Evolutionary conservation across 2,113 vertebrate species (phyloP).

Genomic region (Mesembrinibis cayennensis): DNA sequence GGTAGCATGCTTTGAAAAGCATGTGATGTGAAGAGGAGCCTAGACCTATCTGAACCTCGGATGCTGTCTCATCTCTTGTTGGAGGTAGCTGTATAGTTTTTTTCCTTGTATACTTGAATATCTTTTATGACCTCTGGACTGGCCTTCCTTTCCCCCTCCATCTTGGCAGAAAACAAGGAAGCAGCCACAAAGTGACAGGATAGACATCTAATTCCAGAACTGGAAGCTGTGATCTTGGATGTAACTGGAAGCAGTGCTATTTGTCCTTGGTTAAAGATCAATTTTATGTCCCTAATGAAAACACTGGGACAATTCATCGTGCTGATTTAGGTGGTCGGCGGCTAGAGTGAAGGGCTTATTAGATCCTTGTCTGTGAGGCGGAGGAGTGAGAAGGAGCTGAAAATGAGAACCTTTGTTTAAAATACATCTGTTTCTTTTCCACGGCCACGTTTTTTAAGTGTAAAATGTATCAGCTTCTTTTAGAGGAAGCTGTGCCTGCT

Average conservation of each 20-base stretch:
- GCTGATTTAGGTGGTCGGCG: not conserved
- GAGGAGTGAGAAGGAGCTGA: not conserved
- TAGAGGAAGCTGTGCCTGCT: slow-evolving; percentile 23
- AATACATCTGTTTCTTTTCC: slow-evolving; percentile 26
- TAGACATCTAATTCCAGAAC: not conserved
- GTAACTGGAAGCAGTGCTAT: not conserved
- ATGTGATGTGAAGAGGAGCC: not conserved
- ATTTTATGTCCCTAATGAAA: slow-evolving; percentile 5
- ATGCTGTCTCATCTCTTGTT: not conserved
- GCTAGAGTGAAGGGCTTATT: not conserved
- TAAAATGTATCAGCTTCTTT: slow-evolving; percentile 18
- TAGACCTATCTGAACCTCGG: not conserved
- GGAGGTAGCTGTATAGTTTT: not conserved
- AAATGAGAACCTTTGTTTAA: not conserved
- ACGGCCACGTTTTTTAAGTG: not conserved
- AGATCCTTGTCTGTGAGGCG: not conserved
- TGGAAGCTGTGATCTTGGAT: not conserved
- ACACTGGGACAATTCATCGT: not conserved
- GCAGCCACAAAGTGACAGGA: not conserved
- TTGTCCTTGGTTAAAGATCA: slow-evolving; percentile 24
- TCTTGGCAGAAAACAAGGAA: not conserved
- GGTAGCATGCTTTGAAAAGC: not conserved
- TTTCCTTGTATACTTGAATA: not conserved
- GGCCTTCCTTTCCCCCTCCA: not conserved
- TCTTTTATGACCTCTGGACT: not conserved